Conservation (phyloP, 2,113 vertebrate species). For the Clinocottus analis region DNA sequence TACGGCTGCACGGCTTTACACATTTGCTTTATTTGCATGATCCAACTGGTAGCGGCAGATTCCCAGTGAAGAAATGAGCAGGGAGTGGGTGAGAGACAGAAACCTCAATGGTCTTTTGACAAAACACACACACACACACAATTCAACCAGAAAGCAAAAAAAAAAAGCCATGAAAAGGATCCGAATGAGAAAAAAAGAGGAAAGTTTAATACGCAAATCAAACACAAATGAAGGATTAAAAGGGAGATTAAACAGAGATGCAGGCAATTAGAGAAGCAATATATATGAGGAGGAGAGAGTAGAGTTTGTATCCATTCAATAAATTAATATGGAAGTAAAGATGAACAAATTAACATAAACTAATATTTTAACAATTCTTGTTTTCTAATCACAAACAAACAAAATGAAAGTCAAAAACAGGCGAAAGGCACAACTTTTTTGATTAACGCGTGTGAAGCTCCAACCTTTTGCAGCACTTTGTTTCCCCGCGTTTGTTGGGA, state of each 20-base stretch:
- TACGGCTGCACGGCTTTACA: background rate
- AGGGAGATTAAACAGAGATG: conserved; percentile 14
- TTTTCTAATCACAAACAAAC: background rate
- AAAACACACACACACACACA: background rate
- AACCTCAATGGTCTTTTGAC: background rate
- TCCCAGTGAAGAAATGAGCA: background rate
- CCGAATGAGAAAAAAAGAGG: background rate
- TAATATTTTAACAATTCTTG: background rate
- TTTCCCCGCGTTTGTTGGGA: conserved; percentile 31
- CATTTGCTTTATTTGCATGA: conserved; percentile 27
- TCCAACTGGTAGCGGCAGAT: conserved; percentile 4
- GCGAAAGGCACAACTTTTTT: conserved; percentile 16
- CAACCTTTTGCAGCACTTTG: conserved; percentile 3
- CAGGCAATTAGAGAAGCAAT: conserved; percentile 3
- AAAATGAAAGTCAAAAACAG: background rate
- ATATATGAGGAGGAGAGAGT: background rate
- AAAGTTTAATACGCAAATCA: conserved; percentile 8
- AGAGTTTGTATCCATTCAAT: background rate
- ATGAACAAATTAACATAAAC: background rate
- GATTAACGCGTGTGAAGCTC: background rate
- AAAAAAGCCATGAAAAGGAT: background rate
- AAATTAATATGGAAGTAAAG: background rate
- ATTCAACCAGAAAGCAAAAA: background rate
- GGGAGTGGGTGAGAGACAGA: background rate
- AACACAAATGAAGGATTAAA: conserved; percentile 1